These are phyloP conservation scores for Xiphydria camelus DNA, from an alignment of 2,888 invertebrate genomes.

Conservation along the genomic window DNA sequence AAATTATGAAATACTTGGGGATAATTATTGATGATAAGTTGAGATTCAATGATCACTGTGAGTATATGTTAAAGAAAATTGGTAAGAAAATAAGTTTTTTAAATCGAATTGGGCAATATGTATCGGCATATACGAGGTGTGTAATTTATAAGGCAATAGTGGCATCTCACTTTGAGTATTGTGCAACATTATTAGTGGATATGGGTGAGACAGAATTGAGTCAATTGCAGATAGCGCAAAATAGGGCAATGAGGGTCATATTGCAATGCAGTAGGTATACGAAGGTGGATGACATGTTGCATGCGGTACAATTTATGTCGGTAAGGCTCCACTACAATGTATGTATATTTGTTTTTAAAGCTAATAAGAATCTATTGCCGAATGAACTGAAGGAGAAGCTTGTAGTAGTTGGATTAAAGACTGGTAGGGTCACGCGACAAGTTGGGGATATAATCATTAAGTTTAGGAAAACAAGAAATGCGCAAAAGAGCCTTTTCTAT, in stretches of 20 bases:
- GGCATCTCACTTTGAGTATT: constrained; percentile 18
- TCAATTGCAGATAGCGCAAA: constrained; percentile 14
- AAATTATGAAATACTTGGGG: constrained; percentile 16
- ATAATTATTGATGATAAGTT: constrained; percentile 17
- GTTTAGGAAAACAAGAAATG: constrained; percentile 6
- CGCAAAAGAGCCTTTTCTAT: constrained; percentile 10
- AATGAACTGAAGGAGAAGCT: neutral
- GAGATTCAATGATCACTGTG: constrained; percentile 13
- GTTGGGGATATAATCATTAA: constrained; percentile 6
- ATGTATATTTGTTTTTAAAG: constrained; percentile 11
- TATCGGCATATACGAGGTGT: constrained; percentile 14
- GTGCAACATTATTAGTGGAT: constrained; percentile 13
- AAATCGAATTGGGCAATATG: constrained; percentile 11
- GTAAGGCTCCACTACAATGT: constrained; percentile 8
- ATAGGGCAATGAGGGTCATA: constrained; percentile 21
- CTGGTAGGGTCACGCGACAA: constrained; percentile 6
- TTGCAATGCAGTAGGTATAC: constrained; percentile 17
- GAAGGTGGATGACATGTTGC: constrained; percentile 14
- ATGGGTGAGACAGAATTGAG: constrained; percentile 10
- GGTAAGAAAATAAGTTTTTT: constrained; percentile 17
- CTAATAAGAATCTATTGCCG: constrained; percentile 1
- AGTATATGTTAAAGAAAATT: constrained; percentile 15
- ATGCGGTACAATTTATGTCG: constrained; percentile 15
- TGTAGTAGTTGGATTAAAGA: neutral
- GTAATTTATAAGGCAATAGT: constrained; percentile 19